These are phyloP conservation scores for Pseudochirops corinnae DNA, from an alignment of 2,797 vertebrate genomes.

Conservation along the genomic window DNA sequence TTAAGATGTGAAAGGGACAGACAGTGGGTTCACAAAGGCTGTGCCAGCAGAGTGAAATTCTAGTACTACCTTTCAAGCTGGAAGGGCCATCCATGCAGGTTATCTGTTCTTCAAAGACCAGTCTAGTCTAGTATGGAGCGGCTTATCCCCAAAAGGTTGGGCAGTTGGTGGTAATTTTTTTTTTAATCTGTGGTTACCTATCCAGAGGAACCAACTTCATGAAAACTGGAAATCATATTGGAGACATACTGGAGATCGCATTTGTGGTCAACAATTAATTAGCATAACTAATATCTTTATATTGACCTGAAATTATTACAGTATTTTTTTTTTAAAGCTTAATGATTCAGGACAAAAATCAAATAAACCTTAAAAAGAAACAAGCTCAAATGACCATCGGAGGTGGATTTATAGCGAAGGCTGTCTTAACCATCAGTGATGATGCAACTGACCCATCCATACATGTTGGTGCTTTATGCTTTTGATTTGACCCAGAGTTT, in stretches of 20 bases:
- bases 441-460: background rate
- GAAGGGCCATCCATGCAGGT: background rate
- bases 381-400: background rate
- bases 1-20: background rate
- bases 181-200: background rate
- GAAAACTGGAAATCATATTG: background rate
- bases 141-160: background rate
- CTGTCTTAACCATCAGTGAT: fast-evolving
- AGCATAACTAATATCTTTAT: background rate
- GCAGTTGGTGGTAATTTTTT: background rate
- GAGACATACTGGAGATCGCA: background rate
- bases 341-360: background rate
- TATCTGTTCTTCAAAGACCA: background rate
- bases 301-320: background rate
- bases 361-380: background rate
- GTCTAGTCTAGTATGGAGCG: background rate
- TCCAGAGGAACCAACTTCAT: background rate
- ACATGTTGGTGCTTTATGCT: background rate
- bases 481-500: background rate
- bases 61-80: background rate
- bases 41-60: background rate
- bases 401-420: background rate
- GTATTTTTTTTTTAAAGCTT: background rate
- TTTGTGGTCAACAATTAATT: background rate
- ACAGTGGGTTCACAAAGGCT: background rate